phyloP scores from a whole-genome alignment of 2,113 vertebrate genomes.

The Smithornis capensis region DNA sequence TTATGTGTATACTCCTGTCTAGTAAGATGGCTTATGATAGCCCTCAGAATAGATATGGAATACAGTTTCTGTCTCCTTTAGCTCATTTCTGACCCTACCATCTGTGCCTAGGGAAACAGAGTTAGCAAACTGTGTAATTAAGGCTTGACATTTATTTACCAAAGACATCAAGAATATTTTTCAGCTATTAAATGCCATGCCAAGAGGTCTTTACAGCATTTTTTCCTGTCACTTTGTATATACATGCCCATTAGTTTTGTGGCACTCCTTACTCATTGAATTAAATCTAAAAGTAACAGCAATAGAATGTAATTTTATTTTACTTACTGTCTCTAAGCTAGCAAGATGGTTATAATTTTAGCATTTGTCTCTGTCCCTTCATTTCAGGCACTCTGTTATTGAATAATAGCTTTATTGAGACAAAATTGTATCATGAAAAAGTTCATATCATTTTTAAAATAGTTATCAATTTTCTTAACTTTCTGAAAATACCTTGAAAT shows the following conservation, averaged over 20 bases:
- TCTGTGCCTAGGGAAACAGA: conserved; percentile 45
- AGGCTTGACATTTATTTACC: conserved; percentile 56
- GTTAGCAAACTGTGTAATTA: conserved; percentile 63
- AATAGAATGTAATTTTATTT: background rate
- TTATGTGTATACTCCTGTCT: conserved; percentile 50
- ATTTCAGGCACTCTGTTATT: background rate
- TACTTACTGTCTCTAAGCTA: background rate
- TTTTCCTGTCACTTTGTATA: background rate
- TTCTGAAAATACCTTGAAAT: background rate
- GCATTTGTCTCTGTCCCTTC: background rate
- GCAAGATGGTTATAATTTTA: background rate
- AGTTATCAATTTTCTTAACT: background rate
- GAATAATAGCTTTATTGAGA: background rate
- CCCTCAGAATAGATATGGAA: conserved; percentile 31
- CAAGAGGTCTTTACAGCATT: background rate
- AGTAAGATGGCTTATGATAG: conserved; percentile 33
- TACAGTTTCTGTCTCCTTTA: conserved; percentile 27
- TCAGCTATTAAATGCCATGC: conserved; percentile 14
- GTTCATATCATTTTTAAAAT: background rate
- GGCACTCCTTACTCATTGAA: background rate
- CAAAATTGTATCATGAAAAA: background rate
- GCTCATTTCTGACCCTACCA: conserved; percentile 18
- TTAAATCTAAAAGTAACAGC: background rate
- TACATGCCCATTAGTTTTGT: background rate
- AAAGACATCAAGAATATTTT: conserved; percentile 43